Conservation (phyloP, 30 jellyfish, hydroid and myxozoan genomes). For the Sanderia malayensis region DNA sequence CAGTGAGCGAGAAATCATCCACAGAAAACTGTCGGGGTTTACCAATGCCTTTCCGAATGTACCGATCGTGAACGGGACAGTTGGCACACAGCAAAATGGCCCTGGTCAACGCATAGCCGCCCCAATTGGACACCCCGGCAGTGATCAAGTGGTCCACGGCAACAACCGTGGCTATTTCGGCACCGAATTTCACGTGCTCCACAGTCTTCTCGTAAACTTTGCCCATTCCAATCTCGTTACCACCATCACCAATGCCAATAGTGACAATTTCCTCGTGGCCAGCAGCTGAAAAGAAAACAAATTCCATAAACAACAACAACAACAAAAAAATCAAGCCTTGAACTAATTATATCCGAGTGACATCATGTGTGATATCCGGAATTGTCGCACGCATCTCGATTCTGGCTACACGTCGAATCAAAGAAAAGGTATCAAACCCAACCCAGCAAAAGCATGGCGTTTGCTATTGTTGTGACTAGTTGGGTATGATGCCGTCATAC, state of each 20-base stretch:
- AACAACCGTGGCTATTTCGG: slow-evolving; percentile 56
- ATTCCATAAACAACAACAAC: too few relatives aligned
- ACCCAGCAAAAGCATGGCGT: too few relatives aligned
- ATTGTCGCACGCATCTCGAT: too few relatives aligned
- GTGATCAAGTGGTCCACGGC: slow-evolving; percentile 65
- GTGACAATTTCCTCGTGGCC: slow-evolving; percentile 59
- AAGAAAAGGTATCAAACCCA: too few relatives aligned
- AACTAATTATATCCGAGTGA: too few relatives aligned
- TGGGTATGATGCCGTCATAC: neutral
- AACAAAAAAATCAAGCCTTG: too few relatives aligned
- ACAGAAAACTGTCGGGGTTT: neutral
- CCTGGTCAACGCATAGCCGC: slow-evolving; percentile 85
- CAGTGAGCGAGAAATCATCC: slow-evolving; percentile 54
- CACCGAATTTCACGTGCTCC: slow-evolving; percentile 54
- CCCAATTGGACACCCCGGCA: slow-evolving; percentile 97
- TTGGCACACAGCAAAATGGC: slow-evolving; percentile 49
- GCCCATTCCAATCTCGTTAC: slow-evolving; percentile 95
- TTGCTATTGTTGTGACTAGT: too few relatives aligned
- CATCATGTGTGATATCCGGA: too few relatives aligned
- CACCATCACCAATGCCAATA: slow-evolving; percentile 97
- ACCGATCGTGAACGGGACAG: slow-evolving; percentile 90
- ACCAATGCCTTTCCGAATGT: slow-evolving; percentile 75
- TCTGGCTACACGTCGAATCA: too few relatives aligned
- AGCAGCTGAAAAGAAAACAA: slow-evolving; percentile 25
- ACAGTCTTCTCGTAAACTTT: slow-evolving; percentile 63